Conservation (phyloP, 2,888 invertebrate genomes). For the Ferdinandea cuprea region DNA sequence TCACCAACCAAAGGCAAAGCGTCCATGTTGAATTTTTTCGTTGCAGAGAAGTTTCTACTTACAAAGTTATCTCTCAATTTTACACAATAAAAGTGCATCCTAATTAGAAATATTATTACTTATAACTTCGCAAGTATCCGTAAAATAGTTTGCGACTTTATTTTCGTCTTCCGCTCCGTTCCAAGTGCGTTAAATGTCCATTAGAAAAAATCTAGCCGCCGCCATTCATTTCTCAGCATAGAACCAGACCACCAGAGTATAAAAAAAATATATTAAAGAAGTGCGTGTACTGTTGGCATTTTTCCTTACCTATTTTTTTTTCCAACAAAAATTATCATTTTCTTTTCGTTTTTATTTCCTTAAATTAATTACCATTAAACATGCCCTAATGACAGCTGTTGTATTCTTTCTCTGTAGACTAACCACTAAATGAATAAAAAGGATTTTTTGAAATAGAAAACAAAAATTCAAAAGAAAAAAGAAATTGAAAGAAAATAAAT, state of each 20-base stretch:
- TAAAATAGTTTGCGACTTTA: constrained; percentile 36
- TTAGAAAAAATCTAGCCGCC: constrained; percentile 48
- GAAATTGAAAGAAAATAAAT: constrained; percentile 49
- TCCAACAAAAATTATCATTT: constrained; percentile 26
- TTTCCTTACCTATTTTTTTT: constrained; percentile 49
- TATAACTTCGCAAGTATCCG: constrained; percentile 52
- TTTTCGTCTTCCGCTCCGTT: constrained; percentile 26
- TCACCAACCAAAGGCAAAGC: constrained; percentile 27
- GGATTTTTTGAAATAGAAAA: constrained; percentile 38
- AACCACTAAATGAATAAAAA: constrained; percentile 58
- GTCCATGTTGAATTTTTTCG: constrained; percentile 70
- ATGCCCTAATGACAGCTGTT: constrained; percentile 68
- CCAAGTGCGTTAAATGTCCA: constrained; percentile 55
- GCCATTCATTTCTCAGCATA: constrained; percentile 59
- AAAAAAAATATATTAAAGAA: constrained; percentile 52
- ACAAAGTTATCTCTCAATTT: constrained; percentile 27
- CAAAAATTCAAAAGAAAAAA: constrained; percentile 29
- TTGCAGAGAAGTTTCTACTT: constrained; percentile 25
- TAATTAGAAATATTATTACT: constrained; percentile 18
- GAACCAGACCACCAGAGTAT: constrained; percentile 58
- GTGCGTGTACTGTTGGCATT: constrained; percentile 74
- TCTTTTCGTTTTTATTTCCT: constrained; percentile 65
- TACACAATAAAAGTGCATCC: constrained; percentile 43
- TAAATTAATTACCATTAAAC: constrained; percentile 28
- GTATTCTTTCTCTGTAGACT: constrained; percentile 73